Percentiles rank a stretch among this genome's conserved stretches.
Evolutionary conservation across 1,140 invertebrate species (phyloP).

Genomic region (Trachymyrmex cornetzi): DNA sequence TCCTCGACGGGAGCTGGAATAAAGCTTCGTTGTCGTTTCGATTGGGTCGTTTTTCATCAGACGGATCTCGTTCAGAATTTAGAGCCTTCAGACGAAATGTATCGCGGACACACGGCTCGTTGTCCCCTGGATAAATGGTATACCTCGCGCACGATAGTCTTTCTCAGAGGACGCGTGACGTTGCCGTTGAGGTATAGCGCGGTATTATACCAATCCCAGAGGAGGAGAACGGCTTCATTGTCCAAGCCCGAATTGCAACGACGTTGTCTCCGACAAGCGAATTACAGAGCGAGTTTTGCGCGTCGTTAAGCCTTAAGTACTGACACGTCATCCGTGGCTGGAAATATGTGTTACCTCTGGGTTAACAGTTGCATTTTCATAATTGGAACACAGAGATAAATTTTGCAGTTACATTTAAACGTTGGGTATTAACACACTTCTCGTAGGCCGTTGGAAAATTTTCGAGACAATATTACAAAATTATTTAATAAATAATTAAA

Average conservation of each 20-base stretch:
- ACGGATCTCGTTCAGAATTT: slow-evolving; percentile 27
- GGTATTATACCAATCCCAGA: slow-evolving; percentile 17
- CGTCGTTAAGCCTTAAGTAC: slow-evolving; percentile 55
- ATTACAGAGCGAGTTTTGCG: slow-evolving; percentile 44
- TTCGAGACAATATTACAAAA: background rate
- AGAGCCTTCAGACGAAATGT: background rate
- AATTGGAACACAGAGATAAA: slow-evolving; percentile 23
- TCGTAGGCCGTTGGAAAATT: background rate
- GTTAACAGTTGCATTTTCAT: slow-evolving; percentile 27
- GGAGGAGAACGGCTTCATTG: slow-evolving; percentile 48
- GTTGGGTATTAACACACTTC: slow-evolving; percentile 12
- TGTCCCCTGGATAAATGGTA: slow-evolving; percentile 56
- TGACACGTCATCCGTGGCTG: slow-evolving; percentile 22
- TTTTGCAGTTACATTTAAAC: slow-evolving; percentile 40
- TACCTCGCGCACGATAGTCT: slow-evolving; percentile 31
- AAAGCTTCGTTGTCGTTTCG: slow-evolving; percentile 17
- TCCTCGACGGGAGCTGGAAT: background rate
- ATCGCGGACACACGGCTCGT: slow-evolving; percentile 31
- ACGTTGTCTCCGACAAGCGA: slow-evolving; percentile 37
- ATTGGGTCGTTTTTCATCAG: slow-evolving; percentile 8
- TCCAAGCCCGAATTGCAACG: slow-evolving; percentile 31
- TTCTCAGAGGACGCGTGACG: slow-evolving; percentile 52
- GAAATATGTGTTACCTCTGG: slow-evolving; percentile 43
- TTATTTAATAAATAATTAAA: background rate
- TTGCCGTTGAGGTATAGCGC: slow-evolving; percentile 15